Evolutionary conservation across 2,797 vertebrate species (phyloP).

Genomic region (Oryzias dopingdopingensis): DNA sequence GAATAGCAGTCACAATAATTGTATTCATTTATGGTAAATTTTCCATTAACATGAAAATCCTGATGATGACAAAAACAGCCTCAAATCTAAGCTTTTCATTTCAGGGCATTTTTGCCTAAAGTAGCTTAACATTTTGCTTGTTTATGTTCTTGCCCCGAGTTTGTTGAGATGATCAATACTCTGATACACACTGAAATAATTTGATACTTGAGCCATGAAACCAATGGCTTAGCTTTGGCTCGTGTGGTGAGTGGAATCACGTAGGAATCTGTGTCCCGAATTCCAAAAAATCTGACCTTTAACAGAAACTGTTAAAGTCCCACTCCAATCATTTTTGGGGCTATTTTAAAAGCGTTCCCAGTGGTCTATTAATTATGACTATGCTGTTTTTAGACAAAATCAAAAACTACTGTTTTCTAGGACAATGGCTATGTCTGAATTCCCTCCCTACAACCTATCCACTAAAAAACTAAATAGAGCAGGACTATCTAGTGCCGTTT

Average conservation of each 20-base stretch:
- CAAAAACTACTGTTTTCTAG: no score
- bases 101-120: neutral
- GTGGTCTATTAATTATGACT: no score
- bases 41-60: slow-evolving; percentile 1
- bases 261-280: neutral
- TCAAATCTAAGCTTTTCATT: neutral
- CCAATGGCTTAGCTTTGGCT: neutral
- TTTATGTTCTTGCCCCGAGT: neutral
- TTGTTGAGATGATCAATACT: neutral
- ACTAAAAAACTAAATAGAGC: no score
- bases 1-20: slow-evolving; percentile 1
- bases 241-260: neutral
- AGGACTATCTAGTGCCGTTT: no score
- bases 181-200: neutral
- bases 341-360: no score
- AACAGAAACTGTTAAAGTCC: neutral
- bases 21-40: slow-evolving; percentile 4
- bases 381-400: no score
- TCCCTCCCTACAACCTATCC: no score
- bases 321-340: no score
- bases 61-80: neutral
- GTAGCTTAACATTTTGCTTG: neutral
- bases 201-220: neutral
- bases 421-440: no score
- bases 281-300: slow-evolving; percentile 4